These are phyloP conservation scores for Bryconaethiops microstoma DNA, from an alignment of 2,797 vertebrate species.

Conservation along the genomic window DNA sequence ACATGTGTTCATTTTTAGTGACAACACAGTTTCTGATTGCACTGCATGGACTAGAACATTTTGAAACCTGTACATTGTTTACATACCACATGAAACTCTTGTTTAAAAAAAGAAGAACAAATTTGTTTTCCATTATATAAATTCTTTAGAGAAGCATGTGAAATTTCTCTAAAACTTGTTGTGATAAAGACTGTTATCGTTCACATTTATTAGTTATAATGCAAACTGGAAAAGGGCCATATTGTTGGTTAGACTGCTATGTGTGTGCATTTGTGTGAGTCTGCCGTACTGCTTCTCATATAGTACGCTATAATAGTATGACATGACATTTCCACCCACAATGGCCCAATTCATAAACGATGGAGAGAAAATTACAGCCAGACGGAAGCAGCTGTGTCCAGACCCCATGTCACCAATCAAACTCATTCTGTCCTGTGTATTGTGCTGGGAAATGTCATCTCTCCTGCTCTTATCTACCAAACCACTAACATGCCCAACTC, in stretches of 20 bases:
- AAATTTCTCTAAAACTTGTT: neutral
- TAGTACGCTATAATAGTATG: conserved; percentile 30
- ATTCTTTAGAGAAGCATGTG: neutral
- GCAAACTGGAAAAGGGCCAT: neutral
- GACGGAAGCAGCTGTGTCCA: conserved; percentile 33
- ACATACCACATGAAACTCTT: no score
- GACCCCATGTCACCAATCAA: conserved; percentile 1
- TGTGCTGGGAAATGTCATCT: conserved; percentile 45
- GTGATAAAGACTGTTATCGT: neutral
- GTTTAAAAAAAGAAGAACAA: no score
- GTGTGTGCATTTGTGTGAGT: neutral
- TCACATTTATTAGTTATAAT: neutral
- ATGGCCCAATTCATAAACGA: conserved; percentile 31
- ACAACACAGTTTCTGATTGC: no score
- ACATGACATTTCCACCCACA: conserved; percentile 50
- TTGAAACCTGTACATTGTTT: no score
- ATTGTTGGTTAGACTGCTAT: neutral
- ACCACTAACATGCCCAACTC: neutral
- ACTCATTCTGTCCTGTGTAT: conserved; percentile 21
- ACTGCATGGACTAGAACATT: no score
- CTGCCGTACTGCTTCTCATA: conserved; percentile 2
- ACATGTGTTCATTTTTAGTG: no score
- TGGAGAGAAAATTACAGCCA: conserved; percentile 29
- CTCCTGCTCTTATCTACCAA: conserved; percentile 11
- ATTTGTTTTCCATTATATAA: no score